These are phyloP conservation scores for Riptortus pedestris DNA, from an alignment of 1,140 invertebrate species.

Conservation along the genomic window DNA sequence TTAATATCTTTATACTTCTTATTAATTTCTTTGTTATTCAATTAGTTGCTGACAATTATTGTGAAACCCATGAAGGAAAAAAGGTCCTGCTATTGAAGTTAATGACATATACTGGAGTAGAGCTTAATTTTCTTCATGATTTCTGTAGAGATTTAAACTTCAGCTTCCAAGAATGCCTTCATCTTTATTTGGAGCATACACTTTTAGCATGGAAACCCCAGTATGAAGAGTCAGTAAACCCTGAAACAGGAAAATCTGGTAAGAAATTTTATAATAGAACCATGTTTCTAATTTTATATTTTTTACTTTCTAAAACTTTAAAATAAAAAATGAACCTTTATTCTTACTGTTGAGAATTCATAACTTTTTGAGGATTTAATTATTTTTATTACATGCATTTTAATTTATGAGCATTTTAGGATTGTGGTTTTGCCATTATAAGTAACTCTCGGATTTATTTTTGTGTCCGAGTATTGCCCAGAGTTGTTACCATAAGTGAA, in stretches of 20 bases:
- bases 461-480: no score
- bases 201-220: slow-evolving; percentile 38
- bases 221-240: slow-evolving; percentile 27
- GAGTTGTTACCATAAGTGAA: no score
- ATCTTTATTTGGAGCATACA: slow-evolving; percentile 36
- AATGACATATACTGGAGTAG: slow-evolving; percentile 23
- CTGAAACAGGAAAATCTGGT: slow-evolving; percentile 25
- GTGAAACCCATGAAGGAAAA: slow-evolving; percentile 11
- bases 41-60: background rate
- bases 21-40: background rate
- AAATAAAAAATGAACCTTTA: no score
- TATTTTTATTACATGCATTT: no score
- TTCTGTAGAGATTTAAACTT: slow-evolving; percentile 37
- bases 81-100: background rate
- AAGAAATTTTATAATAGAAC: background rate
- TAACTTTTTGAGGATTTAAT: no score
- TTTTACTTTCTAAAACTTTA: no score
- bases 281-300: no score
- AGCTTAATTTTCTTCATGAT: slow-evolving; percentile 27
- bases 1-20: background rate
- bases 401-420: no score
- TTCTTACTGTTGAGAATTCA: no score
- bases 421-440: no score
- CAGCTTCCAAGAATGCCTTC: slow-evolving; percentile 35
- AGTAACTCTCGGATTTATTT: no score